phyloP scores from a whole-genome alignment of 2,113 vertebrate genomes.

The Miniopterus natalensis region DNA sequence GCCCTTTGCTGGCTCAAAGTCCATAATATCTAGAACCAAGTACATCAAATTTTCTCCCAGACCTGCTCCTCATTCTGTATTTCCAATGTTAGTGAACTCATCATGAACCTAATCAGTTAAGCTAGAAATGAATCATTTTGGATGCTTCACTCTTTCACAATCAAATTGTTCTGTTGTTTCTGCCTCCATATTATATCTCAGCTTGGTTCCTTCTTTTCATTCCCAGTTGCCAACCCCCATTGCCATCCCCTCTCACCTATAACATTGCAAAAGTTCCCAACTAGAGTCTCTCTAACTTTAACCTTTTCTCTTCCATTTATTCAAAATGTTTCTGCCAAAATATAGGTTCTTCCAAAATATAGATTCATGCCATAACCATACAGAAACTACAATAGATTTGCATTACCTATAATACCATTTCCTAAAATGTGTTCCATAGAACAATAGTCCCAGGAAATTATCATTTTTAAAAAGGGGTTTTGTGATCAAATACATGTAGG shows the following conservation, averaged over 20 bases:
- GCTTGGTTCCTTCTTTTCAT: neutral
- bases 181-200: neutral
- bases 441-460: neutral
- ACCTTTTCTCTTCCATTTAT: neutral
- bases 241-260: neutral
- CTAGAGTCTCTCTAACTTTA: neutral
- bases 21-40: neutral
- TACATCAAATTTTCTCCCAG: neutral
- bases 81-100: neutral
- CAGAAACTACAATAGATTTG: neutral
- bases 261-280: neutral
- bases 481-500: neutral
- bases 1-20: neutral
- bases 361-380: neutral
- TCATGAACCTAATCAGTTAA: neutral
- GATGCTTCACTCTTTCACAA: neutral
- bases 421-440: neutral
- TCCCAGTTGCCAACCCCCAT: neutral
- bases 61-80: neutral
- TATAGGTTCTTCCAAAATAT: constrained; percentile 2
- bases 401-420: neutral
- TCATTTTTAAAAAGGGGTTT: neutral
- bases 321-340: neutral
- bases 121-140: neutral
- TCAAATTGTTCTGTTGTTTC: neutral